phyloP scores from a whole-genome alignment of 2,888 invertebrate species.

The Luperina testacea region DNA sequence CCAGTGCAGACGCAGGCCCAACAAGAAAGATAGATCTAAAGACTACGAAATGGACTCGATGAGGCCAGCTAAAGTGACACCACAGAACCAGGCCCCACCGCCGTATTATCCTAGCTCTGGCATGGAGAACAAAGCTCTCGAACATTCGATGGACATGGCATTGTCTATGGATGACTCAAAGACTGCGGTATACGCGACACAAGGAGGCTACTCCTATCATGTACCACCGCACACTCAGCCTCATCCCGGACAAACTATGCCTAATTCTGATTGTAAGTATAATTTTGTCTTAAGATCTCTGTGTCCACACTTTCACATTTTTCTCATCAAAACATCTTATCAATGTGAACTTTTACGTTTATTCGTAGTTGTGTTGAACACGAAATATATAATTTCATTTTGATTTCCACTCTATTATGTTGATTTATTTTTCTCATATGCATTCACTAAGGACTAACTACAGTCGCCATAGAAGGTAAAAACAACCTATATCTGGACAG shows the following conservation, averaged over 20 bases:
- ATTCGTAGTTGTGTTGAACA: slow-evolving; percentile 25
- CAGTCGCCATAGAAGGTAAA: slow-evolving; percentile 78
- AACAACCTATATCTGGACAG: slow-evolving; percentile 40
- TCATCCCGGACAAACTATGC: slow-evolving; percentile 92
- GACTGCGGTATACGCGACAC: slow-evolving; percentile 95
- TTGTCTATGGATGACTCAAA: slow-evolving; percentile 96
- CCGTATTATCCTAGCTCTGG: slow-evolving; percentile 96
- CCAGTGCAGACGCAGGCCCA: slow-evolving; percentile 95
- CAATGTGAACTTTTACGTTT: slow-evolving; percentile 19
- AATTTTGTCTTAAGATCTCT: background rate
- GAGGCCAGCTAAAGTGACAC: slow-evolving; percentile 95
- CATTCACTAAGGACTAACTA: slow-evolving; percentile 78
- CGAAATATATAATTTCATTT: slow-evolving; percentile 58
- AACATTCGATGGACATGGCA: slow-evolving; percentile 96
- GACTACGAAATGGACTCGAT: slow-evolving; percentile 98
- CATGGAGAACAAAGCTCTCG: slow-evolving; percentile 97
- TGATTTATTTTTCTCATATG: slow-evolving; percentile 72
- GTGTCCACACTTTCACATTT: background rate
- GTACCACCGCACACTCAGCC: slow-evolving; percentile 92
- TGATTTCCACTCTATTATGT: slow-evolving; percentile 62
- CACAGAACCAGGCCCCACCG: slow-evolving; percentile 96
- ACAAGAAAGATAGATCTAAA: slow-evolving; percentile 95
- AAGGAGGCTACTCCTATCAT: slow-evolving; percentile 96
- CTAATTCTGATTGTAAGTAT: slow-evolving; percentile 94
- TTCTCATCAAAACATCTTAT: slow-evolving; percentile 9